Percentiles rank a stretch among this genome's conserved stretches.
These are phyloP conservation scores for Globicephala melas DNA, from an alignment of 2,113 vertebrate species.

Conservation along the genomic window DNA sequence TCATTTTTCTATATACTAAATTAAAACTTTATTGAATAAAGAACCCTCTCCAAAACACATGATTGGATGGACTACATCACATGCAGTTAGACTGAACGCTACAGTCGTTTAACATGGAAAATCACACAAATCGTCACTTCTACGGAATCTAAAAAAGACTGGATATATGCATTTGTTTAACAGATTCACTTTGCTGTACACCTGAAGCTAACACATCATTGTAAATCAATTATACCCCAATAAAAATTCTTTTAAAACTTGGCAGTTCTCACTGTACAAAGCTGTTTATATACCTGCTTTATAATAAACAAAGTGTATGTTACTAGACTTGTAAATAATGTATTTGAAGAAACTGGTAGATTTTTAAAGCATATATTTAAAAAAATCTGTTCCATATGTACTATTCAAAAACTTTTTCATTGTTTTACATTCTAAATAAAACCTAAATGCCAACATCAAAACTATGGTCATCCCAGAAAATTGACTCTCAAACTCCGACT, in stretches of 20 bases:
- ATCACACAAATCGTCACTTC: slow-evolving; percentile 79
- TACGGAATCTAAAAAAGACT: no score
- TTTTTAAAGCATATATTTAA: slow-evolving; percentile 79
- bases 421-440: slow-evolving; percentile 86
- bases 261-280: slow-evolving; percentile 70
- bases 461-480: slow-evolving; percentile 83
- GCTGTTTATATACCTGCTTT: slow-evolving; percentile 75
- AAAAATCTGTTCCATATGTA: slow-evolving; percentile 92
- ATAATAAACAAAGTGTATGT: slow-evolving; percentile 78
- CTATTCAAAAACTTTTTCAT: slow-evolving; percentile 84
- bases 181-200: no score
- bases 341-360: slow-evolving; percentile 74
- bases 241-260: no score
- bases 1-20: slow-evolving; percentile 78
- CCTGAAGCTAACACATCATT: no score
- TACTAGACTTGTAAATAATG: slow-evolving; percentile 58
- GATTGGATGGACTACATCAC: slow-evolving; percentile 80
- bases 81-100: slow-evolving; percentile 87
- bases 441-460: slow-evolving; percentile 91
- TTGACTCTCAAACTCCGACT: slow-evolving; percentile 64
- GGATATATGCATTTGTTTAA: no score
- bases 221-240: no score
- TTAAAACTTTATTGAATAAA: slow-evolving; percentile 94
- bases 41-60: slow-evolving; percentile 83
- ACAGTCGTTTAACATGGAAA: slow-evolving; percentile 86